Evolutionary conservation across 1,140 invertebrate species (phyloP), one percentile per base, ranked within the genome.

Genomic region (Trachymyrmex cornetzi): DNA sequence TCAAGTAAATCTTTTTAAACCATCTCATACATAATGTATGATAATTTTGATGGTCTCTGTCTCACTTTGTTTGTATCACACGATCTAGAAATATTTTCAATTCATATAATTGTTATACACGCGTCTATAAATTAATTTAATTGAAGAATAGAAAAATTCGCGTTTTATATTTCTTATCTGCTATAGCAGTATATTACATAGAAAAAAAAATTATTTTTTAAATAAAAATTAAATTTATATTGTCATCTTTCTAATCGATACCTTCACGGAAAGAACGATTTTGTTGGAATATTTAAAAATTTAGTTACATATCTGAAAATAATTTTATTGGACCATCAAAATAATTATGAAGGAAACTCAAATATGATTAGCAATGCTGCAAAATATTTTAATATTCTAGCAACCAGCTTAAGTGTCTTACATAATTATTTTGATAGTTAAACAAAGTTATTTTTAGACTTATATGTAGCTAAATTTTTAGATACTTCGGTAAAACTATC

Each of bases 81-180:
- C 9, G 7, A 3, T 57, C 11, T 22, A 16, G n/a, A 22, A 57
- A 38, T 77, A 63, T 30, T 63, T 48, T 48, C 30, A 48, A 19
- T 61, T 61, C 24, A 57, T 44, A n/a, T 77, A 77, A 77, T 61
- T 44, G 4, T 27, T 24, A 2, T 14, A 19, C n/a, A 22, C 5
- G 14, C 30, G 12, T 14, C 11, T 72, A 38, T 38, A 55, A 55
- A 55, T 55, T 55, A 75, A 12, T 75, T 75, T 38, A 34, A 57
- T n/a, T 2, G 1, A 7, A 55, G 19, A 57, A 34, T 34, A 57
- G 27, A 7, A 44, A 44, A 11, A 44, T 44, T 44, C 7, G 38
- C n/a, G 24, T 59, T 61, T 61, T 4, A 22, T 77, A 77, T 61
- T 44, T 77, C 16, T 77, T 19, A 38, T 77, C 16, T 44, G n/a